Base-by-base conservation (phyloP, 2,797 vertebrate species). In the Mormyrus hasselquistii region DNA sequence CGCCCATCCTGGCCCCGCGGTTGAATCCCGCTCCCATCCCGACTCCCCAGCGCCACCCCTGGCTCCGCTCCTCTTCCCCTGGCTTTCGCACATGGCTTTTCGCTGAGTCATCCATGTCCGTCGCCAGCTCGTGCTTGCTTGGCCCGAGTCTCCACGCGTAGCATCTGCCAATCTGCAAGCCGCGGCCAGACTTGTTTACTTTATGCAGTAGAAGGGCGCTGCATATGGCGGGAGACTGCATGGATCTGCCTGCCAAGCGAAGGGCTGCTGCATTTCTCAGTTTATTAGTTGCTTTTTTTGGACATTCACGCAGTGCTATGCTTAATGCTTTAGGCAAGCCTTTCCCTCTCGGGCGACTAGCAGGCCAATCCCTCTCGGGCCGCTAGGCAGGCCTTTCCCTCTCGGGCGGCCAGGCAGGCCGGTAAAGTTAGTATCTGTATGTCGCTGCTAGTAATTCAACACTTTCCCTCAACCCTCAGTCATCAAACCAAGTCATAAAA, bases 321-420 rank as follows among this genome's bases (percentile, higher is more conserved):
- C 1, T 34, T 34, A 34, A 34, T 34, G 29, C 29, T 34, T 34
- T 34, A 34, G 29, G 29, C 29, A 89, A 44, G 47, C 85, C 50
- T 76, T 87, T 89, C 44, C 65, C 57, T 87, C 87, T 87, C 83
- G 59, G 88, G 59, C 52, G 19, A 34, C 29, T 9, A 47, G 62
- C 62, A 83, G 88, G 88, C 89, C 87, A 55, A 52, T 89, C 44
- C 65, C 57, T 87, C 87, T 87, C 83, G 59, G 88, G 59, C 52
- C 29, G 65, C 19, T 59, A n/a, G 22, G 88, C 1, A 89, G 53
- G 47, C 85, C 52, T 76, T 87, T 89, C 47, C 65, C 57, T 87
- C 87, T 87, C 83, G 59, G 88, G 59, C 52, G 19, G 49, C 29
- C 16, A 47, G 83, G 62, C 62, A 83, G 88, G 88, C 89, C 87